Conservation (phyloP, 1,140 invertebrate genomes). For the Sycophila sp. region DNA sequence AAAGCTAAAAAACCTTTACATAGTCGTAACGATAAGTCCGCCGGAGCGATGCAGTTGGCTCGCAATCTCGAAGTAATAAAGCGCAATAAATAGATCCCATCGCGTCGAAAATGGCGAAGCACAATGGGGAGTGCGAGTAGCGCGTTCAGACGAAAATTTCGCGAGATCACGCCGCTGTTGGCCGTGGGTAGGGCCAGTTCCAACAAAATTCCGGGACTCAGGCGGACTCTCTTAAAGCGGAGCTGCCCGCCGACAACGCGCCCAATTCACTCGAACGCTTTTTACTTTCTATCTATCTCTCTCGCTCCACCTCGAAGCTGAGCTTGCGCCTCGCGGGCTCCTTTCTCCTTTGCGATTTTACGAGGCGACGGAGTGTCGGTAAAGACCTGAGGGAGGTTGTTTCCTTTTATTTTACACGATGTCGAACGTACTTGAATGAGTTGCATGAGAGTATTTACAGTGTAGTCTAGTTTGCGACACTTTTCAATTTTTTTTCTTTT, state of each 20-base stretch:
- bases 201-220: too few relatives aligned
- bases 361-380: too few relatives aligned
- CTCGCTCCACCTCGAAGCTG: background rate
- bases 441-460: too few relatives aligned
- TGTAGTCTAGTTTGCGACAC: too few relatives aligned
- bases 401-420: too few relatives aligned
- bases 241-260: background rate
- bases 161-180: slow-evolving; percentile 10
- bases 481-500: too few relatives aligned
- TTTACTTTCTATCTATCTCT: background rate
- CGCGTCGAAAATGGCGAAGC: slow-evolving; percentile 2
- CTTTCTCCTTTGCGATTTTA: too few relatives aligned
- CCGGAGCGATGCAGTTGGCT: too few relatives aligned
- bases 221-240: slow-evolving; percentile 4
- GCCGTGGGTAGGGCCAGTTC: too few relatives aligned
- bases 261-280: background rate
- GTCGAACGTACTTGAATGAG: too few relatives aligned
- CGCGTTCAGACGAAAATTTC: slow-evolving; percentile 1
- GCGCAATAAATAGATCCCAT: slow-evolving; percentile 23
- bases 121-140: background rate
- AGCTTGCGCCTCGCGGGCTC: too few relatives aligned
- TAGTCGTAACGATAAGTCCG: slow-evolving; percentile 13
- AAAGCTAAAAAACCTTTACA: background rate
- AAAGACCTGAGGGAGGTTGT: too few relatives aligned
- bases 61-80: slow-evolving; percentile 13